Conservation (phyloP, 2,113 vertebrate genomes). For the Dromiciops gliroides region DNA sequence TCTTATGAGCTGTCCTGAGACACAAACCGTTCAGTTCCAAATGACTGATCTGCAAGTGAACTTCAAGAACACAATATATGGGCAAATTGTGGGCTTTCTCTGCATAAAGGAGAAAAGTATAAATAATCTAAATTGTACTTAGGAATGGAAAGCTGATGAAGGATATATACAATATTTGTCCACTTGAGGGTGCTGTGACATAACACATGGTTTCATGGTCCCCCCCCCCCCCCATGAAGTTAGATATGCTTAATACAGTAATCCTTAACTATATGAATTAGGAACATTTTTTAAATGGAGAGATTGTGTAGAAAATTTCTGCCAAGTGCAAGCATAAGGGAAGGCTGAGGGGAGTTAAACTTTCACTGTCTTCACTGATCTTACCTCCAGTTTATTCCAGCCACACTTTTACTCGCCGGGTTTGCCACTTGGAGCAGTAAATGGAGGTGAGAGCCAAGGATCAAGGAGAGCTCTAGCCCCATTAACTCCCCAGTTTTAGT, state of each 20-base stretch:
- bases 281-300: neutral
- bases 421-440: neutral
- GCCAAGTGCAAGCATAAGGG: neutral
- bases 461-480: neutral
- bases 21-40: neutral
- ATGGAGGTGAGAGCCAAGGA: neutral
- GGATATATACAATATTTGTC: neutral
- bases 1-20: neutral
- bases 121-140: neutral
- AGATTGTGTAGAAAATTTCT: neutral
- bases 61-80: neutral
- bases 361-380: neutral
- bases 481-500: neutral
- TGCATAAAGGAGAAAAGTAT: conserved; percentile 20
- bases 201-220: neutral
- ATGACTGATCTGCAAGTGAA: neutral
- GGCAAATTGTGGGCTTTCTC: neutral
- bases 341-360: neutral
- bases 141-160: neutral
- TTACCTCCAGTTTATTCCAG: neutral
- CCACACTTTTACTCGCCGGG: neutral
- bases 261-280: neutral
- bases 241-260: neutral
- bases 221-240: neutral
- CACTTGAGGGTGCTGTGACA: conserved; percentile 78